These are phyloP conservation scores for Berghia stephanieae DNA, from an alignment of 1,140 invertebrate species.

Conservation along the genomic window DNA sequence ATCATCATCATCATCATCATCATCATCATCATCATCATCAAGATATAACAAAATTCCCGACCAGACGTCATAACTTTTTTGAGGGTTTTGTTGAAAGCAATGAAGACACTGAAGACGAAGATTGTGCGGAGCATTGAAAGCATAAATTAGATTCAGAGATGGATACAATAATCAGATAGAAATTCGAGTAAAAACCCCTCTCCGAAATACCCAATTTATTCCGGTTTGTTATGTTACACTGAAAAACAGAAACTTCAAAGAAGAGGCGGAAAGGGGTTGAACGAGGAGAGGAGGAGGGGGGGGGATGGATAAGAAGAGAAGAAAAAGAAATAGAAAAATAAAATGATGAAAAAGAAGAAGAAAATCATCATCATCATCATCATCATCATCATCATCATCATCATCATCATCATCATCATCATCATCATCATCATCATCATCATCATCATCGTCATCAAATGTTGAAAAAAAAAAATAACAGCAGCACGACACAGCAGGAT, in stretches of 20 bases:
- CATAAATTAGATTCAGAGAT: constrained; percentile 28
- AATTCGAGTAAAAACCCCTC: too few relatives aligned
- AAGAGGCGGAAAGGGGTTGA: too few relatives aligned
- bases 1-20: constrained; percentile 26
- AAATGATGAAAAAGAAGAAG: too few relatives aligned
- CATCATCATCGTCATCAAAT: constrained; percentile 49
- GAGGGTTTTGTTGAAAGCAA: constrained; percentile 62
- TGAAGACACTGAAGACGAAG: constrained; percentile 59
- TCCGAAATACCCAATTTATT: too few relatives aligned
- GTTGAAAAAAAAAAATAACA: constrained; percentile 65
- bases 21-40: constrained; percentile 43
- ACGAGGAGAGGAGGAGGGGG: too few relatives aligned
- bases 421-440: constrained; percentile 24
- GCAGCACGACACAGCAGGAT: too few relatives aligned
- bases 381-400: constrained; percentile 20
- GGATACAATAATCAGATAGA: background rate
- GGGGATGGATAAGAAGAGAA: too few relatives aligned
- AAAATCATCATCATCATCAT: constrained; percentile 27
- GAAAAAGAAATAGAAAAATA: too few relatives aligned
- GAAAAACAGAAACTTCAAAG: too few relatives aligned
- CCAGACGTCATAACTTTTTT: constrained; percentile 67
- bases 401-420: constrained; percentile 27
- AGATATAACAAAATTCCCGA: constrained; percentile 64
- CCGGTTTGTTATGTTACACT: too few relatives aligned
- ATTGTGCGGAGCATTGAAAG: constrained; percentile 67